Percentiles rank a stretch among this genome's conserved stretches.
phyloP scores from a whole-genome alignment of 1,140 invertebrate genomes.

The Oncopodura yosiiana region DNA sequence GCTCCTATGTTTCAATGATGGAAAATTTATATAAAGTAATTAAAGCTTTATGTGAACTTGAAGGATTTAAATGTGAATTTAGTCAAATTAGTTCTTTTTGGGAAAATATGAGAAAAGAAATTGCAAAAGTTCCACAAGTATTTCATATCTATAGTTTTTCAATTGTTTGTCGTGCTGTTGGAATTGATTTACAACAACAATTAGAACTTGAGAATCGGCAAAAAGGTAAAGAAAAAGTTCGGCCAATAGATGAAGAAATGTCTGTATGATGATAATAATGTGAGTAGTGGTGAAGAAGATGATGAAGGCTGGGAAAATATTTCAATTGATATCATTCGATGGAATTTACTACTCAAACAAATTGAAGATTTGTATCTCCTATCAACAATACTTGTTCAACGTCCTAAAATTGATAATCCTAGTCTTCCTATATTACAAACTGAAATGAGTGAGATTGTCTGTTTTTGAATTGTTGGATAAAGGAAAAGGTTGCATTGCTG shows the following conservation, averaged over 20 bases:
- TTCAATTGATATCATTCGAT: slow-evolving; percentile 70
- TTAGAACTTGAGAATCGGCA: slow-evolving; percentile 34
- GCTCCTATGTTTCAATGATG: slow-evolving; percentile 41
- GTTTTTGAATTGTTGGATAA: slow-evolving; percentile 61
- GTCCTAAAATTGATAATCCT: slow-evolving; percentile 48
- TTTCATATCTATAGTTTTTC: slow-evolving; percentile 62
- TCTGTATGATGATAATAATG: no score
- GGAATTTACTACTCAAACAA: slow-evolving; percentile 74
- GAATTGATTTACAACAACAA: slow-evolving; percentile 41
- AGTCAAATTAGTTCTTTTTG: slow-evolving; percentile 63
- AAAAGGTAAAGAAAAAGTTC: slow-evolving; percentile 6
- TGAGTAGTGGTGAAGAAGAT: slow-evolving; percentile 25
- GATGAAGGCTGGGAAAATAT: slow-evolving; percentile 65
- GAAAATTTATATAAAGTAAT: slow-evolving; percentile 44
- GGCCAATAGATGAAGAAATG: no score
- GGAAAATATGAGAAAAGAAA: slow-evolving; percentile 55
- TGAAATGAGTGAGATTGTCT: slow-evolving; percentile 55
- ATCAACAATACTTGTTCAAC: slow-evolving; percentile 48
- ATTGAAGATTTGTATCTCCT: slow-evolving; percentile 77
- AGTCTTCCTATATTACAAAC: slow-evolving; percentile 42
- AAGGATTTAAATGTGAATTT: slow-evolving; percentile 47
- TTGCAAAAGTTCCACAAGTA: slow-evolving; percentile 58
- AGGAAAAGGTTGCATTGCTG: slow-evolving; percentile 73
- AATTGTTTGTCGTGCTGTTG: slow-evolving; percentile 63
- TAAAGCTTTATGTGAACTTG: slow-evolving; percentile 42